Conservation (phyloP, 2,888 invertebrate species). For the Plebejus argus region DNA sequence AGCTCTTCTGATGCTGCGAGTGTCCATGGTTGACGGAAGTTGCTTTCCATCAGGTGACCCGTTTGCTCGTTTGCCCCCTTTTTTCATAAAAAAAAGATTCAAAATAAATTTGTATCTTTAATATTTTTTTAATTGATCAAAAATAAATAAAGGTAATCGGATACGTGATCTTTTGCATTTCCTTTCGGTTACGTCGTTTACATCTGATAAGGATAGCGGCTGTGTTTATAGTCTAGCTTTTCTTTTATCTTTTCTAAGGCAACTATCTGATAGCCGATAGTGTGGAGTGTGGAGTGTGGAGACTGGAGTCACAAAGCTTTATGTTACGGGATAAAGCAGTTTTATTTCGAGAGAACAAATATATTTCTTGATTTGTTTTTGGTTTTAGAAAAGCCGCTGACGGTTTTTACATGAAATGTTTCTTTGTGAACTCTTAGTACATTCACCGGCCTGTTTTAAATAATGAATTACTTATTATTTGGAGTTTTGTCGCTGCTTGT, state of each 20-base stretch:
- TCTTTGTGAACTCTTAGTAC: no score
- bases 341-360: not conserved
- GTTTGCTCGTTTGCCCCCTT: no score
- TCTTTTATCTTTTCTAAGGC: conserved; percentile 22
- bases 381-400: not conserved
- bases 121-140: not conserved
- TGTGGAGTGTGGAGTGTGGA: conserved; percentile 18
- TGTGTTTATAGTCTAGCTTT: conserved; percentile 20
- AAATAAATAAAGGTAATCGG: not conserved
- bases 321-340: not conserved
- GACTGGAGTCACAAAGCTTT: conserved; percentile 16
- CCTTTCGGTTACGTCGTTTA: conserved; percentile 16
- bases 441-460: not conserved
- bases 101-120: not conserved
- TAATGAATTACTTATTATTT: not conserved
- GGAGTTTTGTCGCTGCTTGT: no score
- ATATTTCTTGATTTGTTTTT: not conserved
- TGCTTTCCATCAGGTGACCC: no score
- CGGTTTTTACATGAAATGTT: not conserved
- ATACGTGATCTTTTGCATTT: not conserved
- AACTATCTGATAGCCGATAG: conserved; percentile 17
- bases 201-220: conserved; percentile 4
- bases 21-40: no score
- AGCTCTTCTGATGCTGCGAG: no score
- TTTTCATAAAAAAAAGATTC: no score